phyloP scores from a whole-genome alignment of 1,140 invertebrate species.

The Zophobas atratus region DNA sequence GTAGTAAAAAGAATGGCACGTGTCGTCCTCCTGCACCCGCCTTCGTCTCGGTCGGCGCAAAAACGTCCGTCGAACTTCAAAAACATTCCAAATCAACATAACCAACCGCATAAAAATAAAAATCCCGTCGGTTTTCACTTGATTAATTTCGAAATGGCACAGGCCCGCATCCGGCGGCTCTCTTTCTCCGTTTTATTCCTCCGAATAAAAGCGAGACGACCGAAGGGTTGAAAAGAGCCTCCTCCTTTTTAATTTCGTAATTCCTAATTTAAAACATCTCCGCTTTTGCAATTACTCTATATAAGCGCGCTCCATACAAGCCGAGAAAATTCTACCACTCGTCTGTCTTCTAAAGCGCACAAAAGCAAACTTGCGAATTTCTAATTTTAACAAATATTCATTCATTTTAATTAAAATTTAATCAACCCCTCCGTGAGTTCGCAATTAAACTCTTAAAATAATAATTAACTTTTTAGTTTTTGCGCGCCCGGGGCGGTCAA shows the following conservation, averaged over 20 bases:
- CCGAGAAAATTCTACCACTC: constrained; percentile 40
- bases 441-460: constrained; percentile 66
- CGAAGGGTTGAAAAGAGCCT: not conserved
- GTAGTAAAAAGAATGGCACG: too few species aligned
- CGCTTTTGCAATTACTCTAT: constrained; percentile 39
- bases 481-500: constrained; percentile 33
- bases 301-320: constrained; percentile 11
- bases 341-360: constrained; percentile 47
- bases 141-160: not conserved
- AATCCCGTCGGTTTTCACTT: not conserved
- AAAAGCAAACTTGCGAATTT: constrained; percentile 57
- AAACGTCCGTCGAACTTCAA: not conserved
- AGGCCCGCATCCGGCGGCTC: not conserved
- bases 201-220: not conserved
- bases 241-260: constrained; percentile 36
- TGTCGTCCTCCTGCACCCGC: too few species aligned
- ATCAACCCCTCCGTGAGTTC: constrained; percentile 62
- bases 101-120: not conserved
- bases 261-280: constrained; percentile 42
- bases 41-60: not conserved
- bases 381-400: constrained; percentile 67
- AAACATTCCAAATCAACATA: constrained; percentile 1
- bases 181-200: not conserved
- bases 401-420: constrained; percentile 66
- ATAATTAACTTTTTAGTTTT: constrained; percentile 64